phyloP scores from a whole-genome alignment of 1,140 invertebrate genomes.

The Philopotamus ludificatus region DNA sequence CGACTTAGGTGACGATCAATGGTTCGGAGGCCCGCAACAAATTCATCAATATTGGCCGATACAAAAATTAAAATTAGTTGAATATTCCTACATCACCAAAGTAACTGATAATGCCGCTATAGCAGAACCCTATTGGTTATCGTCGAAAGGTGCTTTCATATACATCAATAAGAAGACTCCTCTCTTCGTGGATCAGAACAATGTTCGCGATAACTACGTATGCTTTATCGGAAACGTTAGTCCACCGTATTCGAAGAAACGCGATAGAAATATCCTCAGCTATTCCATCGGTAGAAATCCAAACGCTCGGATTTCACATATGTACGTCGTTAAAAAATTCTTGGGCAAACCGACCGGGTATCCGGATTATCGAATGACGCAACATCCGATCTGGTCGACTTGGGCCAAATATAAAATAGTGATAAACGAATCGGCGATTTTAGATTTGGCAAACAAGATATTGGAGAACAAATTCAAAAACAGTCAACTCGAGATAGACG shows the following conservation, averaged over 20 bases:
- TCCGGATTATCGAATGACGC: slow-evolving; percentile 73
- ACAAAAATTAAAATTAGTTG: slow-evolving; percentile 59
- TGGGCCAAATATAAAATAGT: slow-evolving; percentile 74
- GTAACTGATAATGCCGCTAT: slow-evolving; percentile 65
- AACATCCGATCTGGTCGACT: slow-evolving; percentile 83
- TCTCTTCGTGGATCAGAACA: slow-evolving; percentile 72
- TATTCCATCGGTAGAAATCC: slow-evolving; percentile 63
- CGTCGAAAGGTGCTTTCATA: slow-evolving; percentile 66
- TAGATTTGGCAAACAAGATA: slow-evolving; percentile 69
- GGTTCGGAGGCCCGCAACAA: slow-evolving; percentile 63
- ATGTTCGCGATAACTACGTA: slow-evolving; percentile 55
- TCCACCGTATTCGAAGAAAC: slow-evolving; percentile 54
- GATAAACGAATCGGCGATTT: slow-evolving; percentile 64
- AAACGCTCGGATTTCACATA: slow-evolving; percentile 63
- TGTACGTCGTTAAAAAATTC: slow-evolving; percentile 59
- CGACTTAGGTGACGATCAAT: slow-evolving; percentile 47
- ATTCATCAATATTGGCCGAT: slow-evolving; percentile 66
- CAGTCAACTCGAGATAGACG: slow-evolving; percentile 81
- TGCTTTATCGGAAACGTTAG: slow-evolving; percentile 62
- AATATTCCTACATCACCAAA: slow-evolving; percentile 63
- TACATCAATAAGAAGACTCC: slow-evolving; percentile 63
- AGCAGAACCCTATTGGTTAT: slow-evolving; percentile 75
- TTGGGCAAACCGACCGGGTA: slow-evolving; percentile 63
- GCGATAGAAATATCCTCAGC: slow-evolving; percentile 51
- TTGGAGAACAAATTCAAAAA: slow-evolving; percentile 62